Base-by-base conservation (phyloP, 2,888 invertebrate species). In the Geotrupes spiniger region DNA sequence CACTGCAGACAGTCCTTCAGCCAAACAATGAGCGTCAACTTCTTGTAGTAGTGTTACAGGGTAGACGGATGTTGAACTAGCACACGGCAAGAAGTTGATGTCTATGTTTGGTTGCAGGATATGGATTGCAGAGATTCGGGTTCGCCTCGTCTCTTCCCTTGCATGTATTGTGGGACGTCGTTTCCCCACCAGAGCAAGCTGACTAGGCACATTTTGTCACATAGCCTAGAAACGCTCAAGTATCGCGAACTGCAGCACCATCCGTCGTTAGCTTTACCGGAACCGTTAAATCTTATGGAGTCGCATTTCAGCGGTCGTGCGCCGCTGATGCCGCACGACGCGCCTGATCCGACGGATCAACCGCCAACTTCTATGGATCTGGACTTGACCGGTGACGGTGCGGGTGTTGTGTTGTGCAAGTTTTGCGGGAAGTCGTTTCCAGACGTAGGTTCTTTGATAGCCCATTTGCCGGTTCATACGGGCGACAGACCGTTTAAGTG, bases 361-460 rank as follows among this genome's bases (percentile, higher is more conserved):
- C 71, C 79, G 69, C 70, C 76, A 70, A 76, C 72, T 64, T 14
- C 39, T 9, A 81, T 74, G 81, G 83, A 77, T 67, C 77, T 82
- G 54, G 83, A 83, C 48, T 72, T 81, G 63, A 84, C 83, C 55
- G 74, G 75, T 56, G 63, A 65, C 44, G 71, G 70, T 15, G 64
- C 66, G 42, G 72, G 74, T 65, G 89, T 89, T 57, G 91, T 91
- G 64, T 78, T 92, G 68, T 92, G 92, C 82, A 92, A 92, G 78
- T 92, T 92, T 76, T 92, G 92, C 74, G 91, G 91, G 71, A 92
- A 92, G 77, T 89, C 90, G 64, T 92, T 92, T 76, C 90, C 92
- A 58, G 92, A 92, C 74, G 91, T 92, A 58, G 86, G 89, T 59
- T 88, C 90, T 57, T 80, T 92, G 64, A 91, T 92, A 72, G 84